Evolutionary conservation across 2,888 invertebrate species (phyloP).

Genomic region (Trilocha varians): DNA sequence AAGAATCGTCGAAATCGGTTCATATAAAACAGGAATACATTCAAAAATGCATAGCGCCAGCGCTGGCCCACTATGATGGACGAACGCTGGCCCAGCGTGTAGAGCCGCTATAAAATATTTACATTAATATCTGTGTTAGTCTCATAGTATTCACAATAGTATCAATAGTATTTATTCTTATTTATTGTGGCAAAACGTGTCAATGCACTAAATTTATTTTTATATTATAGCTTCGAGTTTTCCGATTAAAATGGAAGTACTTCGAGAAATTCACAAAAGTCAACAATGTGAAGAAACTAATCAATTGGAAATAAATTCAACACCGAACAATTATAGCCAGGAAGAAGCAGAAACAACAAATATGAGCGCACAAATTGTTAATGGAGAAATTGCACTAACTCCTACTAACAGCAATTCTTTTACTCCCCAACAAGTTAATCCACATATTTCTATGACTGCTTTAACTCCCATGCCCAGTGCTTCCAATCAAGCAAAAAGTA

Average conservation of each 20-base stretch:
- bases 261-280: not conserved
- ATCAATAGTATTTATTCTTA: no score
- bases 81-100: no score
- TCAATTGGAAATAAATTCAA: not conserved
- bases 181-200: no score
- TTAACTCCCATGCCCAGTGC: conserved; percentile 68
- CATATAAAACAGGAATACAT: no score
- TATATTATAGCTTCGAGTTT: no score
- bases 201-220: no score
- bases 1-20: no score
- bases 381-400: conserved; percentile 53
- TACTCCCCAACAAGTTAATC: conserved; percentile 59
- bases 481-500: conserved; percentile 72
- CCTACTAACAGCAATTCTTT: conserved; percentile 52
- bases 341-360: conserved; percentile 6
- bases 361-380: conserved; percentile 25
- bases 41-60: no score
- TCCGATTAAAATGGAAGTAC: not conserved
- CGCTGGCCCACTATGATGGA: no score
- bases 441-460: conserved; percentile 69
- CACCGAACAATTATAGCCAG: not conserved
- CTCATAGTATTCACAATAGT: no score
- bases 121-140: no score
- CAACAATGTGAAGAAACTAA: not conserved
- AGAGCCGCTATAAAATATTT: no score